Percentiles rank a stretch among this genome's conserved stretches.
phyloP scores from a whole-genome alignment of 2,797 vertebrate genomes.

The Iguana delicatissima region DNA sequence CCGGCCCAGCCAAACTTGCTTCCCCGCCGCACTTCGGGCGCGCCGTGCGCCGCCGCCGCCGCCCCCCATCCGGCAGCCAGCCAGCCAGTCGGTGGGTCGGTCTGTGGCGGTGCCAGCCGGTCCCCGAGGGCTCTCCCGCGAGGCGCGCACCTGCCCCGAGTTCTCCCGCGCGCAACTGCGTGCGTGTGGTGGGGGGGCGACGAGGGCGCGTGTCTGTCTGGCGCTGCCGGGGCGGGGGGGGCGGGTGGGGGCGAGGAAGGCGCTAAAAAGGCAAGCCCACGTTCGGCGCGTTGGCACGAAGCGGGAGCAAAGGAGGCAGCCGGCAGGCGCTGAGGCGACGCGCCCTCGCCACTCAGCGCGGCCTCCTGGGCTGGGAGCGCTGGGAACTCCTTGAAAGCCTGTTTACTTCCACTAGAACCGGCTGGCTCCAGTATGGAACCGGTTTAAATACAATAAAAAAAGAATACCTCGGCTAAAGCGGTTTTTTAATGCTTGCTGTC shows the following conservation, averaged over 20 bases:
- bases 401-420: not conserved
- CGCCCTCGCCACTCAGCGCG: not conserved
- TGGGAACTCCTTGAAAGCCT: slow-evolving; percentile 11
- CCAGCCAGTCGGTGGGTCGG: too few relatives aligned
- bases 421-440: not conserved
- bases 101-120: not conserved
- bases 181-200: not conserved
- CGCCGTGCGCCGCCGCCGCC: not conserved
- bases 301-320: not conserved
- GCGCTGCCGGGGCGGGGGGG: not conserved
- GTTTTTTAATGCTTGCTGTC: not conserved
- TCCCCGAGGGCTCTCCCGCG: slow-evolving; percentile 36
- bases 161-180: slow-evolving; percentile 3
- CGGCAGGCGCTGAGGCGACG: not conserved
- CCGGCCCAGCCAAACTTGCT: slow-evolving; percentile 8
- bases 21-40: not conserved
- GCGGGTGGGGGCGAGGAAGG: not conserved
- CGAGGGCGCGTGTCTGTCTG: not conserved
- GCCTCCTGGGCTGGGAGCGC: not conserved
- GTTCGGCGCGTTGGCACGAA: not conserved
- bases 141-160: slow-evolving; percentile 43
- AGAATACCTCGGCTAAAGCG: not conserved
- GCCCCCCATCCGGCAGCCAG: too few relatives aligned
- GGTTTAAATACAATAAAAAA: not conserved
- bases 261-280: too few relatives aligned